Percentiles rank a stretch among this genome's conserved stretches.
Conservation (phyloP, 2,888 invertebrate genomes). For the Eudasyphora cyanicolor region DNA sequence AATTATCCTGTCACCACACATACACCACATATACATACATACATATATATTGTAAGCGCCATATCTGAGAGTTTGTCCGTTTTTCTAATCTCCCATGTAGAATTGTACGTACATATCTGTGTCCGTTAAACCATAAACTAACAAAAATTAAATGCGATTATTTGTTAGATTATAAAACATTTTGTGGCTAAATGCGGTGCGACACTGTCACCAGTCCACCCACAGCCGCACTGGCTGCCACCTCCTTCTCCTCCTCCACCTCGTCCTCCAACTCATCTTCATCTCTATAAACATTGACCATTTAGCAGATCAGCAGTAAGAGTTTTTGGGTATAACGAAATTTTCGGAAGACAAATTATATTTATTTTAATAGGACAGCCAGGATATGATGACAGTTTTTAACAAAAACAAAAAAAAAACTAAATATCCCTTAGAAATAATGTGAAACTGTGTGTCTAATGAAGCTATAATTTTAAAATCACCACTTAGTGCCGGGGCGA, state of each 20-base stretch:
- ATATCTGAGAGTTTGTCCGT: background rate
- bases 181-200: conserved; percentile 29
- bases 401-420: background rate
- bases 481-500: background rate
- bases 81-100: background rate
- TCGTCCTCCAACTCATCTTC: background rate
- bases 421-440: background rate
- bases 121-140: conserved; percentile 33
- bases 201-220: background rate
- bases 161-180: conserved; percentile 45
- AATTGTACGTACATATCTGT: background rate
- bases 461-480: conserved; percentile 16
- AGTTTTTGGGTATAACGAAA: conserved; percentile 14
- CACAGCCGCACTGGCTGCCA: no score
- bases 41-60: no score
- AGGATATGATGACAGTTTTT: conserved; percentile 27
- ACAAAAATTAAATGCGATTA: conserved; percentile 38
- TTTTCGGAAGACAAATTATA: conserved; percentile 23
- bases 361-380: conserved; percentile 30
- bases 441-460: background rate
- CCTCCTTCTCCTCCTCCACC: background rate
- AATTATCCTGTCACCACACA: background rate
- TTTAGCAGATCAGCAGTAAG: background rate
- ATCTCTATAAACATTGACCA: background rate
- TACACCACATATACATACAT: background rate